Evolutionary conservation across 2,113 vertebrate genomes (phyloP).

Genomic region (Coryphaenoides rupestris): DNA sequence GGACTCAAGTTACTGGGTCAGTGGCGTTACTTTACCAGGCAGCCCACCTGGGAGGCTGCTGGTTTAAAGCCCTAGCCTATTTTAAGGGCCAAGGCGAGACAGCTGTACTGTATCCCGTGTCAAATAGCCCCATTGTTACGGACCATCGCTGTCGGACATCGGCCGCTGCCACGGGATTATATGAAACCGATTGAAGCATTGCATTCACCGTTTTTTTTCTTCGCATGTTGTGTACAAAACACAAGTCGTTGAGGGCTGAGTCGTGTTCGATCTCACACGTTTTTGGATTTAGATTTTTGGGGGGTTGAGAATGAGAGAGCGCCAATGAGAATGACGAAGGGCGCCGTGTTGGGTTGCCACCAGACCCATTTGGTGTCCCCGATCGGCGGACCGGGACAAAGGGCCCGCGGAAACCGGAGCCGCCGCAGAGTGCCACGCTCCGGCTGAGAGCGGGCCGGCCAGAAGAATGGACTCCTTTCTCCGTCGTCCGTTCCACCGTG

Average conservation of each 20-base stretch:
- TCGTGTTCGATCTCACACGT: background rate
- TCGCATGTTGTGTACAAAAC: background rate
- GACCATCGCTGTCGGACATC: background rate
- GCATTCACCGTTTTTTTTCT: background rate
- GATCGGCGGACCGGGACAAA: conserved; percentile 66
- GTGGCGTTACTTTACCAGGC: conserved; percentile 48
- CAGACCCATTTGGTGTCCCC: conserved; percentile 69
- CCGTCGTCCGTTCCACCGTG: conserved; percentile 1
- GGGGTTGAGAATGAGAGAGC: conserved; percentile 36
- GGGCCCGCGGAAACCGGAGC: conserved; percentile 69
- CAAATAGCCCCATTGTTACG: background rate
- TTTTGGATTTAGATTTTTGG: conserved; percentile 10
- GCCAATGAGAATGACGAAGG: conserved; percentile 54
- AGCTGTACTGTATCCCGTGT: conserved; percentile 5
- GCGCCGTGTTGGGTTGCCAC: conserved; percentile 64
- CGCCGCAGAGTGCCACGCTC: conserved; percentile 50
- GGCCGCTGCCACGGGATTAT: background rate
- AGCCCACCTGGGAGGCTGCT: conserved; percentile 40
- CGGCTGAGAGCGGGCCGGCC: conserved; percentile 37
- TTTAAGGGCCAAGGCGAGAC: conserved; percentile 41
- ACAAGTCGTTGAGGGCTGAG: background rate
- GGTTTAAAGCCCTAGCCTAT: conserved; percentile 43
- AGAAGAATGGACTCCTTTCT: conserved; percentile 71
- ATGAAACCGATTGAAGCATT: background rate
- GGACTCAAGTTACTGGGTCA: conserved; percentile 65